Evolutionary conservation across 92 coral and sea anemone species (phyloP).

Genomic region (Bergia puertoricense): DNA sequence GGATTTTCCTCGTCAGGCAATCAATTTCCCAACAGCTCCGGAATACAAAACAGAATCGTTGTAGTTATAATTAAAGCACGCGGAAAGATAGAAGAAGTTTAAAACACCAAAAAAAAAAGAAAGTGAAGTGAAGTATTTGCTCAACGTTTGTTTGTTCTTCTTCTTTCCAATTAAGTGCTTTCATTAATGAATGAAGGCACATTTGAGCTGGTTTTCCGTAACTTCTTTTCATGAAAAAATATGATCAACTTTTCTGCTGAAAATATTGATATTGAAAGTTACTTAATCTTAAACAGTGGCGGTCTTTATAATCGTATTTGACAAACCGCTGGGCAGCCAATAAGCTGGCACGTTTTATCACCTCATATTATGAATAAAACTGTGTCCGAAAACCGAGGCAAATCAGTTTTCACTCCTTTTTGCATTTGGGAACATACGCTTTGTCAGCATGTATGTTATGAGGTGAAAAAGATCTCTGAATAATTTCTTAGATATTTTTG

Average conservation of each 20-base stretch:
- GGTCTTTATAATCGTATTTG: neutral
- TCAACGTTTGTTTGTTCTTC: neutral
- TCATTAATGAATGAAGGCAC: too few relatives aligned
- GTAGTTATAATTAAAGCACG: too few relatives aligned
- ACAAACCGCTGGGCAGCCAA: neutral
- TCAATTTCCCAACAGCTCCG: too few relatives aligned
- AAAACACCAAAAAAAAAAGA: too few relatives aligned
- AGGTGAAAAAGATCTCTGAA: neutral
- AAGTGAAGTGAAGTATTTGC: neutral
- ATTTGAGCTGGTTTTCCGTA: neutral
- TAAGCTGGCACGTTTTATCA: neutral
- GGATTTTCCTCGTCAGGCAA: too few relatives aligned
- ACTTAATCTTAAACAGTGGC: neutral
- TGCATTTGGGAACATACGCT: neutral
- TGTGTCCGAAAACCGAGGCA: neutral
- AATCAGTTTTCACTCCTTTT: neutral
- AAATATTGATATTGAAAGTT: neutral
- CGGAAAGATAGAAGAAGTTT: too few relatives aligned
- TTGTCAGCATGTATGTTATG: neutral
- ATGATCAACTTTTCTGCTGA: neutral
- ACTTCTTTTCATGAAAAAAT: too few relatives aligned
- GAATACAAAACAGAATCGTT: too few relatives aligned
- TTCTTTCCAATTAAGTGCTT: neutral
- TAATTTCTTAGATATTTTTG: neutral
- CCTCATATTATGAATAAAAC: too few relatives aligned